Conservation (phyloP, 2,888 invertebrate species). For the Elegia similella region DNA sequence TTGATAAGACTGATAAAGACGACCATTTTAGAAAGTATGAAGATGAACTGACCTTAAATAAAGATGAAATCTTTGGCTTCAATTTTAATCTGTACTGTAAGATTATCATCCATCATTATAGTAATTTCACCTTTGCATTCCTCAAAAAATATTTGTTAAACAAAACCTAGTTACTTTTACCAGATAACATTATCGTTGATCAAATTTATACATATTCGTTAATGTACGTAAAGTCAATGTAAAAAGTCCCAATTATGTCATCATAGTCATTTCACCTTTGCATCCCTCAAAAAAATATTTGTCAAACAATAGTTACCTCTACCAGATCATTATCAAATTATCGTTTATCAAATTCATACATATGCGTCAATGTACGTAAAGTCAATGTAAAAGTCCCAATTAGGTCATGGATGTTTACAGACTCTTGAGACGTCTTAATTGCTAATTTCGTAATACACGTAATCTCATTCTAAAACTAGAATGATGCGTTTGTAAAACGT, state of each 20-base stretch:
- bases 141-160: too few relatives aligned
- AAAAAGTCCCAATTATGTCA: constrained; percentile 15
- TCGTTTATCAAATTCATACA: not conserved
- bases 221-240: not conserved
- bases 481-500: constrained; percentile 16
- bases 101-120: too few relatives aligned
- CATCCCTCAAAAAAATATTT: too few relatives aligned
- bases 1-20: too few relatives aligned
- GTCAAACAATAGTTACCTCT: too few relatives aligned
- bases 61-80: too few relatives aligned
- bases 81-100: too few relatives aligned
- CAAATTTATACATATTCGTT: not conserved
- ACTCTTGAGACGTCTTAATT: constrained; percentile 17
- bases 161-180: too few relatives aligned
- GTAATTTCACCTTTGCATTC: too few relatives aligned
- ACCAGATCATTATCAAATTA: too few relatives aligned
- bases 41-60: too few relatives aligned
- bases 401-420: constrained; percentile 19
- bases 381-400: constrained; percentile 6
- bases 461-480: constrained; percentile 18
- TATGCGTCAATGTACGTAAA: not conserved
- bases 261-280: not conserved
- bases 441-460: constrained; percentile 19
- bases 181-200: not conserved
- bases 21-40: too few relatives aligned